A percentile compares a stretch with the other conserved stretches of the same genome.
phyloP scores from a whole-genome alignment of 2,888 invertebrate species.

The Macaria liturata region DNA sequence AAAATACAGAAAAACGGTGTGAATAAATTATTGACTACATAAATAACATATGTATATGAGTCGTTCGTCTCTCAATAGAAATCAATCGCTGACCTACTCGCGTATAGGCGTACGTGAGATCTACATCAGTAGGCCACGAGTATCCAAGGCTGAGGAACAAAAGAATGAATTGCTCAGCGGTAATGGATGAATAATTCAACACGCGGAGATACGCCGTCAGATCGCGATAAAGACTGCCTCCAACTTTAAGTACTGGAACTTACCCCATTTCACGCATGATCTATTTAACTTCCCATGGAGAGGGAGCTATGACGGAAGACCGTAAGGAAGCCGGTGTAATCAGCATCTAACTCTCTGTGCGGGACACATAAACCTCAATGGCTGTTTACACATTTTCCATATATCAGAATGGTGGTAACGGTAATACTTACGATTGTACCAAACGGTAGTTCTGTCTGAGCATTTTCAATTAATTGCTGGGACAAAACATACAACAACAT shows the following conservation, averaged over 20 bases:
- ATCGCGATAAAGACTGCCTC: conserved; percentile 50
- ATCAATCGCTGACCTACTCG: too few relatives aligned
- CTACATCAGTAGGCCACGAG: conserved; percentile 19
- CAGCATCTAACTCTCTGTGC: conserved; percentile 5
- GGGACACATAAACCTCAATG: conserved; percentile 7
- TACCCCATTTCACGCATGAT: conserved; percentile 36
- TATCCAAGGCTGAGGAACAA: conserved; percentile 47
- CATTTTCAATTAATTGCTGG: too few relatives aligned
- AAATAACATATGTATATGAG: too few relatives aligned
- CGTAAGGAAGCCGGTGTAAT: conserved; percentile 19
- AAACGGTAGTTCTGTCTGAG: too few relatives aligned
- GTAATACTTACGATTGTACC: not conserved
- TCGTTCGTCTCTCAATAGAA: too few relatives aligned
- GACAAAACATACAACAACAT: too few relatives aligned
- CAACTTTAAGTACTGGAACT: conserved; percentile 40
- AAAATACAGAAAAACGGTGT: too few relatives aligned
- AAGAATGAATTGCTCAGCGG: conserved; percentile 57
- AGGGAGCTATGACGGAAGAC: conserved; percentile 17
- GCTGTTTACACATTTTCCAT: conserved; percentile 1
- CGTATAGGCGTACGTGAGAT: not conserved
- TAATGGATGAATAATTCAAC: conserved; percentile 60
- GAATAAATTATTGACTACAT: too few relatives aligned
- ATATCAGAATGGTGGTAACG: not conserved
- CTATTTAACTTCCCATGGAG: conserved; percentile 22
- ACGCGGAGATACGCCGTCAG: conserved; percentile 49